These are phyloP conservation scores for Grammomys dolichurus DNA, from an alignment of 2,113 vertebrate genomes.

Conservation along the genomic window DNA sequence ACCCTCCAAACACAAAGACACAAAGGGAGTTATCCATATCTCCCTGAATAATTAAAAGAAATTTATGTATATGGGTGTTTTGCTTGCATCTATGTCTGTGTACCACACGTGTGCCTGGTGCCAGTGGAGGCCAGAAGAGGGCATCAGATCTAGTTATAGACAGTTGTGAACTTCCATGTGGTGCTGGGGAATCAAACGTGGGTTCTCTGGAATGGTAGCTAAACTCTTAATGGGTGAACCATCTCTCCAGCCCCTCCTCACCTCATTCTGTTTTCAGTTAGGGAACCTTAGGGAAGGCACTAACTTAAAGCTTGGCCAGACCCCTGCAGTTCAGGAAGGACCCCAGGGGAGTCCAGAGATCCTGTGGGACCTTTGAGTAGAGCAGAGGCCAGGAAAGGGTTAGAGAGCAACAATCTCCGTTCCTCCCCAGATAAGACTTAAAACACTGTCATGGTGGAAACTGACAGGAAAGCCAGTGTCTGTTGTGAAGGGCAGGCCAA, in stretches of 20 bases:
- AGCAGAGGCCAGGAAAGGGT: conserved; percentile 11
- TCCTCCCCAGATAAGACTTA: not conserved
- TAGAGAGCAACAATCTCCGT: not conserved
- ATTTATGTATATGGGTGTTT: not conserved
- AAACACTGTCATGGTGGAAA: not conserved
- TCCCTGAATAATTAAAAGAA: not conserved
- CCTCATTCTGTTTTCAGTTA: not conserved
- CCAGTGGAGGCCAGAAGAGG: too few relatives aligned
- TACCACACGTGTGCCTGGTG: not conserved
- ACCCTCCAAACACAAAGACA: not conserved
- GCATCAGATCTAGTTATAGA: too few relatives aligned
- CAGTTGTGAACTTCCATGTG: not conserved
- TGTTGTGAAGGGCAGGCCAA: not conserved
- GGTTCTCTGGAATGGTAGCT: not conserved
- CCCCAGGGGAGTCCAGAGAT: not conserved
- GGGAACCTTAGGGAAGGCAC: too few relatives aligned
- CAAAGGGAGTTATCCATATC: not conserved
- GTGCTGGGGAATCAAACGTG: not conserved
- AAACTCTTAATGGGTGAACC: not conserved
- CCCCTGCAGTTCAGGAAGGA: not conserved
- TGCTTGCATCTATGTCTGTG: not conserved
- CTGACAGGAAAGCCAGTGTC: not conserved
- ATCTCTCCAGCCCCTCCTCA: not conserved
- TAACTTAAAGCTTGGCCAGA: not conserved
- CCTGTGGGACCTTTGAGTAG: not conserved